A percentile compares a stretch with the other conserved stretches of the same genome.
These are phyloP conservation scores for Eretmocerus hayati DNA, from an alignment of 2,888 invertebrate genomes.

Conservation along the genomic window DNA sequence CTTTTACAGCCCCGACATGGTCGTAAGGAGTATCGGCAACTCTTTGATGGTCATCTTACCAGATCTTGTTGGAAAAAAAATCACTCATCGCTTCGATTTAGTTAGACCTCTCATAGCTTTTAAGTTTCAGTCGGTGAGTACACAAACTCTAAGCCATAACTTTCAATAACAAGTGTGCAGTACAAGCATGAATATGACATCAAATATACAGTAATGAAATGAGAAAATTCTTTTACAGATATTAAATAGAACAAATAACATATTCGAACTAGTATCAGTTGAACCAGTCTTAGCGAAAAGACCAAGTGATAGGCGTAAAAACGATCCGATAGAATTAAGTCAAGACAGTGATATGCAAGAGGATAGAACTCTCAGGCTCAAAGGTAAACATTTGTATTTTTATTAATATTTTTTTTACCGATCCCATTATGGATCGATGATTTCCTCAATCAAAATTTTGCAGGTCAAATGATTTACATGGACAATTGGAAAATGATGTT, in stretches of 20 bases:
- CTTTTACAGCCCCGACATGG: constrained; percentile 70
- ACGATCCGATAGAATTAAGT: constrained; percentile 53
- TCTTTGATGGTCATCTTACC: constrained; percentile 84
- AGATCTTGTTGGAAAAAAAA: constrained; percentile 79
- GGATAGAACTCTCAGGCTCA: constrained; percentile 51
- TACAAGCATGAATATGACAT: not conserved
- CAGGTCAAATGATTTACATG: constrained; percentile 99
- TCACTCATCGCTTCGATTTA: constrained; percentile 87
- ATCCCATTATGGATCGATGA: not conserved
- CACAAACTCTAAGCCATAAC: constrained; percentile 25
- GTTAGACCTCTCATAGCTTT: constrained; percentile 89
- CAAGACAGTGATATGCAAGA: constrained; percentile 63
- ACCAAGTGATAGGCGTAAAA: constrained; percentile 50
- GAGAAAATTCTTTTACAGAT: constrained; percentile 56
- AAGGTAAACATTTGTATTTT: too few species aligned
- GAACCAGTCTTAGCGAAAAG: constrained; percentile 71
- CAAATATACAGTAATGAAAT: not conserved
- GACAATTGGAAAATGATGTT: constrained; percentile 97
- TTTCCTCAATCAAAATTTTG: constrained; percentile 17
- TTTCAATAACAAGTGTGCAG: not conserved
- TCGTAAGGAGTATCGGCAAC: constrained; percentile 82
- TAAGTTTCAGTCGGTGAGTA: constrained; percentile 85
- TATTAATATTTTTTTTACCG: too few species aligned
- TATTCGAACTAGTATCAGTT: constrained; percentile 88
- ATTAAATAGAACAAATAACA: constrained; percentile 89